Evolutionary conservation across 2,113 vertebrate species (phyloP).

Genomic region (Chrysemys picta): DNA sequence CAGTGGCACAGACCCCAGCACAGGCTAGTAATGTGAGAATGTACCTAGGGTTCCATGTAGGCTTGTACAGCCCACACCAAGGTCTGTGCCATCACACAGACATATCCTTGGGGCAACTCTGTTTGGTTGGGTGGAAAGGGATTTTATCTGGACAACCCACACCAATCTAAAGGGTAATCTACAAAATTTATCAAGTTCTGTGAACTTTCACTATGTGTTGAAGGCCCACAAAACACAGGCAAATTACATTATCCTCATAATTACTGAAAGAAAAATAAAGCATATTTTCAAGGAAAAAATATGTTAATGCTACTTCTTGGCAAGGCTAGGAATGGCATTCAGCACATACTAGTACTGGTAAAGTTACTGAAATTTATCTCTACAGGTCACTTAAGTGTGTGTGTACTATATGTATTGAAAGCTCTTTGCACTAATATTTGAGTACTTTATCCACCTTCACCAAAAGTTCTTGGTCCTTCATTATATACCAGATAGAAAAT

Average conservation of each 20-base stretch:
- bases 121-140: too few species aligned
- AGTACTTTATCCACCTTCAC: constrained; percentile 43
- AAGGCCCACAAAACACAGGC: not conserved
- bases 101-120: too few species aligned
- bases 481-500: constrained; percentile 50
- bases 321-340: constrained; percentile 23
- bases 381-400: not conserved
- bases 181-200: not conserved
- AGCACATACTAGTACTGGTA: not conserved
- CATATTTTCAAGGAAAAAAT: not conserved
- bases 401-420: not conserved
- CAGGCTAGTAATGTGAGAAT: too few species aligned
- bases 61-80: too few species aligned
- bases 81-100: too few species aligned
- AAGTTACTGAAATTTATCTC: not conserved
- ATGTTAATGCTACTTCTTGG: not conserved
- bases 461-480: constrained; percentile 51
- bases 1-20: too few species aligned
- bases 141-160: too few species aligned
- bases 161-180: too few species aligned
- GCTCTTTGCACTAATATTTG: not conserved
- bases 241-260: not conserved
- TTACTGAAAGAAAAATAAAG: not conserved
- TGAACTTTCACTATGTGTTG: not conserved
- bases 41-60: too few species aligned